phyloP scores from a whole-genome alignment of 2,888 invertebrate species.

The Tenodera sinensis region DNA sequence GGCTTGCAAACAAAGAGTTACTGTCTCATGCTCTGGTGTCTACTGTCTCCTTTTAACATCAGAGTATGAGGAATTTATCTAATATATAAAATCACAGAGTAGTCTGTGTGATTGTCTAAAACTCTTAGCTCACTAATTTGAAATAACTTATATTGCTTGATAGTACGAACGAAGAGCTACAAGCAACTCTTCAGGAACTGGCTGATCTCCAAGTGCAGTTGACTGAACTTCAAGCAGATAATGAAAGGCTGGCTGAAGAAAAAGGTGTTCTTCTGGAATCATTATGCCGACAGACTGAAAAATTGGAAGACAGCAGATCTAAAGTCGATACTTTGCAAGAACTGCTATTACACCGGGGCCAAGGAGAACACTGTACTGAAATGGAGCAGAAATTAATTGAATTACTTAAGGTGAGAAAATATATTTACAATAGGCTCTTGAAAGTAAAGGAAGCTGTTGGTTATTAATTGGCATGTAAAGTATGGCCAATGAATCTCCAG shows the following conservation, averaged over 20 bases:
- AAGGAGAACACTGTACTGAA: slow-evolving; percentile 51
- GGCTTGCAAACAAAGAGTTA: too few relatives aligned
- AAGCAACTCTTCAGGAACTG: slow-evolving; percentile 89
- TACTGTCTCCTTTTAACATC: too few relatives aligned
- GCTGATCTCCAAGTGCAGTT: slow-evolving; percentile 85
- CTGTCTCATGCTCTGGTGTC: too few relatives aligned
- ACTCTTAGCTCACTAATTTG: too few relatives aligned
- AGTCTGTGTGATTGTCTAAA: too few relatives aligned
- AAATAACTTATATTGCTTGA: slow-evolving; percentile 35
- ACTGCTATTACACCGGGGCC: slow-evolving; percentile 62
- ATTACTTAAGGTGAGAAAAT: slow-evolving; percentile 64
- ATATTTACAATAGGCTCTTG: too few relatives aligned
- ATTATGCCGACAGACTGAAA: slow-evolving; percentile 86
- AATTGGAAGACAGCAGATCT: slow-evolving; percentile 80
- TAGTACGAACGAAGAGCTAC: slow-evolving; percentile 87
- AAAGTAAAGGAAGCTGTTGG: too few relatives aligned
- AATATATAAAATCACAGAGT: too few relatives aligned
- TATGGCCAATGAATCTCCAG: too few relatives aligned
- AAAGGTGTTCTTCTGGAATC: slow-evolving; percentile 87
- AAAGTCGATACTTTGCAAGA: slow-evolving; percentile 83
- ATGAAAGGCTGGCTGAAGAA: slow-evolving; percentile 82
- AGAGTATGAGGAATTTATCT: too few relatives aligned
- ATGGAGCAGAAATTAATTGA: slow-evolving; percentile 78
- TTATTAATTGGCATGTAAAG: too few relatives aligned
- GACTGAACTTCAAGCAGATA: slow-evolving; percentile 81